Percentiles rank a stretch among this genome's conserved stretches.
Conservation (phyloP, 2,797 vertebrate species). For the Cyprinodon diabolis region DNA sequence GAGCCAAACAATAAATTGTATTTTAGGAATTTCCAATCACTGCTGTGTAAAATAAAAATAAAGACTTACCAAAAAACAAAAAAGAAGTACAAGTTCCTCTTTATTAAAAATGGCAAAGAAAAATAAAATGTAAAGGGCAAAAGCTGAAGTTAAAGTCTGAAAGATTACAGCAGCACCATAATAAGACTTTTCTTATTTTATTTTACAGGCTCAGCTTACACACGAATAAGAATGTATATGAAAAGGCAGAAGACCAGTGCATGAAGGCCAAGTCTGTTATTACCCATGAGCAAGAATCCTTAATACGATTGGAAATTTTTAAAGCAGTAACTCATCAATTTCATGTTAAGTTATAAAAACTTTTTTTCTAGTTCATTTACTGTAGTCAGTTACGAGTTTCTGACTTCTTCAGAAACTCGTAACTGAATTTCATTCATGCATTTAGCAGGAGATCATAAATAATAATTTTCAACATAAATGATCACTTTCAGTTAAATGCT, state of each 20-base stretch:
- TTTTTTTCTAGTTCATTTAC: neutral
- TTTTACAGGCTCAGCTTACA: neutral
- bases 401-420: no score
- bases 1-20: neutral
- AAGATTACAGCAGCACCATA: neutral
- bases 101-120: neutral
- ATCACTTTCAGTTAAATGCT: no score
- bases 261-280: neutral
- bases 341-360: neutral
- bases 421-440: no score
- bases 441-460: no score
- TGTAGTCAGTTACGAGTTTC: no score
- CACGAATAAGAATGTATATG: neutral
- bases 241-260: neutral
- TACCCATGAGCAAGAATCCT: neutral
- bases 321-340: neutral
- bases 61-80: neutral
- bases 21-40: neutral
- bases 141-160: neutral
- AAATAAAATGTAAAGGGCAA: conserved; percentile 7
- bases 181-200: neutral
- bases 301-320: neutral
- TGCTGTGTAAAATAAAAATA: neutral
- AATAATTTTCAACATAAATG: no score
- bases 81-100: neutral